Conservation (phyloP, 1,140 invertebrate species). For the Drosophila sucinea region DNA sequence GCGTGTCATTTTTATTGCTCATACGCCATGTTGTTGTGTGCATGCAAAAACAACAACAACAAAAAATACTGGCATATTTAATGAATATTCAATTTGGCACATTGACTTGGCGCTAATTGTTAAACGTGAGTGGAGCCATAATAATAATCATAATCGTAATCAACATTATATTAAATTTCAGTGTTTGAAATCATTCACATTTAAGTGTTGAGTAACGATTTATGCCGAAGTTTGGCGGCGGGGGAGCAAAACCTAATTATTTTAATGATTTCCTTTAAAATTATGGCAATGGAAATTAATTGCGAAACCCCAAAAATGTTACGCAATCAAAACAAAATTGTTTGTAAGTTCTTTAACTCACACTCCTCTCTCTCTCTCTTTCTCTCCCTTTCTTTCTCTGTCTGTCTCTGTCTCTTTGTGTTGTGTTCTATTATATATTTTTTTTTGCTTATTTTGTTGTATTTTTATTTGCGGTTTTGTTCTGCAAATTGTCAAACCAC, state of each 20-base stretch:
- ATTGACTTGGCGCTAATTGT: conserved; percentile 67
- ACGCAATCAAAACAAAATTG: conserved; percentile 11
- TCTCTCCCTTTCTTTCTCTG: not conserved
- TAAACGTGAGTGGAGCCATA: conserved; percentile 16
- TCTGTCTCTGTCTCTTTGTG: not conserved
- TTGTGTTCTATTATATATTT: conserved; percentile 10
- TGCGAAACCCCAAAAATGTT: conserved; percentile 32
- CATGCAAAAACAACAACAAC: conserved; percentile 43
- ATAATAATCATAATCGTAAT: conserved; percentile 12
- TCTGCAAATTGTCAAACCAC: conserved; percentile 71
- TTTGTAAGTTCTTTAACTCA: not conserved
- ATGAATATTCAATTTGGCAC: conserved; percentile 63
- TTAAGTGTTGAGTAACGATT: no score
- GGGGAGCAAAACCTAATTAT: no score
- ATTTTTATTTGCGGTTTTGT: conserved; percentile 46
- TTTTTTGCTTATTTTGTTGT: conserved; percentile 33
- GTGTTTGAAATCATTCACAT: no score
- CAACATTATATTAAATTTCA: conserved; percentile 8
- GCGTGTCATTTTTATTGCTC: conserved; percentile 69
- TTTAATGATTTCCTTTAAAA: no score
- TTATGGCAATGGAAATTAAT: conserved; percentile 22
- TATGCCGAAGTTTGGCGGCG: no score
- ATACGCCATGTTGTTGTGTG: conserved; percentile 62
- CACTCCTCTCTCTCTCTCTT: not conserved
- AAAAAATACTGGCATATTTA: conserved; percentile 28